Percentiles rank a stretch among this genome's conserved stretches.
These are phyloP conservation scores for Melanotaenia parkinsoni DNA, from an alignment of 2,797 vertebrate genomes.

Conservation along the genomic window DNA sequence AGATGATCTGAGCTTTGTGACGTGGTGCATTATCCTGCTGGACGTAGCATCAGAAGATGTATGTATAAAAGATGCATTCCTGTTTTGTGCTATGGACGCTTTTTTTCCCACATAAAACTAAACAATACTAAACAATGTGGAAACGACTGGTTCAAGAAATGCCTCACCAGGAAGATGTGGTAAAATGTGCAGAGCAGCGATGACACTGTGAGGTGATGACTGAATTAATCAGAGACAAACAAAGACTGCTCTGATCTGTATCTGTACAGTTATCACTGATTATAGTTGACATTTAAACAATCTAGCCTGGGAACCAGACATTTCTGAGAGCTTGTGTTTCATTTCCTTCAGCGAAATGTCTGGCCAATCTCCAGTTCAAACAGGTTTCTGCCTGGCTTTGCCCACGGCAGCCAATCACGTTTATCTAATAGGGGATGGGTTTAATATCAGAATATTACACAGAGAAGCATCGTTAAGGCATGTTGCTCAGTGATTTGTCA, in stretches of 20 bases:
- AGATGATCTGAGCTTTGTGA: no score
- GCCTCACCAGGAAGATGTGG: slow-evolving; percentile 21
- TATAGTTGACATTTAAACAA: not conserved
- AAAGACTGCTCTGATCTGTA: slow-evolving; percentile 16
- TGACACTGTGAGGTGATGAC: not conserved
- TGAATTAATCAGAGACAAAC: slow-evolving; percentile 11
- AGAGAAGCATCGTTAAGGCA: not conserved
- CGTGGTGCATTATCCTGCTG: no score
- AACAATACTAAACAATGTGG: slow-evolving; percentile 20
- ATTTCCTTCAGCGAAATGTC: slow-evolving; percentile 19
- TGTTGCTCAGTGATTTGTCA: not conserved
- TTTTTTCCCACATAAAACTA: slow-evolving; percentile 1
- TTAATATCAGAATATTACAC: not conserved
- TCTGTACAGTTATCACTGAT: slow-evolving; percentile 5
- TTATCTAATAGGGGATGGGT: not conserved
- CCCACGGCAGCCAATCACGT: slow-evolving; percentile 1
- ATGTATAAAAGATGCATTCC: not conserved
- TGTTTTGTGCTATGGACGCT: slow-evolving; percentile 14
- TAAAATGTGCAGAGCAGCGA: slow-evolving; percentile 14
- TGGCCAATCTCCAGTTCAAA: slow-evolving; percentile 32
- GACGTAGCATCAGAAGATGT: no score
- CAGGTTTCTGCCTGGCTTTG: slow-evolving; percentile 2
- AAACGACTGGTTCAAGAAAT: slow-evolving; percentile 18
- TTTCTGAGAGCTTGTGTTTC: slow-evolving; percentile 8
- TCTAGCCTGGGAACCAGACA: slow-evolving; percentile 22